phyloP scores from a whole-genome alignment of 2,113 vertebrate species.

The Nannobrachium achirus region DNA sequence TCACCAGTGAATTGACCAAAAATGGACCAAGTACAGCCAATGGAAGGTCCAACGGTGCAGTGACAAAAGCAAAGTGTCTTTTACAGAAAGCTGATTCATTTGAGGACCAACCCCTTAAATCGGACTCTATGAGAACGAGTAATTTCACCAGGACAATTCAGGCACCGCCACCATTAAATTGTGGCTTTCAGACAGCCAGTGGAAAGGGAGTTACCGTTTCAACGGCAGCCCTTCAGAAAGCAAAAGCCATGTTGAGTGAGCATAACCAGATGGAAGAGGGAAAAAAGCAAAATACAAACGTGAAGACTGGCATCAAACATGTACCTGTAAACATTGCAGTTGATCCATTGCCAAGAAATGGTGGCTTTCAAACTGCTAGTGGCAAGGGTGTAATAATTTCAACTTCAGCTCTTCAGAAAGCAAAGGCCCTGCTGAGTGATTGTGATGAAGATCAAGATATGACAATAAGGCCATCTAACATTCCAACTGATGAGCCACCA shows the following conservation, averaged over 20 bases:
- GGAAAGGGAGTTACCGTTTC: slow-evolving; percentile 80
- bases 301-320: too few relatives aligned
- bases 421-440: slow-evolving; percentile 72
- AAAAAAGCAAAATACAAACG: neutral
- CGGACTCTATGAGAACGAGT: neutral
- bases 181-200: slow-evolving; percentile 84
- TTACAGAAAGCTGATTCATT: slow-evolving; percentile 73
- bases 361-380: slow-evolving; percentile 81
- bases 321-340: too few relatives aligned
- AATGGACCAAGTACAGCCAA: slow-evolving; percentile 73
- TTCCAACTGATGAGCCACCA: neutral
- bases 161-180: slow-evolving; percentile 18
- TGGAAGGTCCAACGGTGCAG: slow-evolving; percentile 32
- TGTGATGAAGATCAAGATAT: slow-evolving; percentile 45
- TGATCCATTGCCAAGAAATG: slow-evolving; percentile 24
- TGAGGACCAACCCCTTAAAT: slow-evolving; percentile 18
- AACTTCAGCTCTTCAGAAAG: slow-evolving; percentile 54
- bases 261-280: slow-evolving; percentile 80
- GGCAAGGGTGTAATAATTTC: slow-evolving; percentile 77
- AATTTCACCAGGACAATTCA: neutral
- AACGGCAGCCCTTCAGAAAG: slow-evolving; percentile 77
- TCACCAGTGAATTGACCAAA: slow-evolving; percentile 1
- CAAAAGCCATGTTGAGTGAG: slow-evolving; percentile 66
- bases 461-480: neutral
- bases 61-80: slow-evolving; percentile 61